Conservation (phyloP, 2,888 invertebrate species). For the Ophion ellenae region DNA sequence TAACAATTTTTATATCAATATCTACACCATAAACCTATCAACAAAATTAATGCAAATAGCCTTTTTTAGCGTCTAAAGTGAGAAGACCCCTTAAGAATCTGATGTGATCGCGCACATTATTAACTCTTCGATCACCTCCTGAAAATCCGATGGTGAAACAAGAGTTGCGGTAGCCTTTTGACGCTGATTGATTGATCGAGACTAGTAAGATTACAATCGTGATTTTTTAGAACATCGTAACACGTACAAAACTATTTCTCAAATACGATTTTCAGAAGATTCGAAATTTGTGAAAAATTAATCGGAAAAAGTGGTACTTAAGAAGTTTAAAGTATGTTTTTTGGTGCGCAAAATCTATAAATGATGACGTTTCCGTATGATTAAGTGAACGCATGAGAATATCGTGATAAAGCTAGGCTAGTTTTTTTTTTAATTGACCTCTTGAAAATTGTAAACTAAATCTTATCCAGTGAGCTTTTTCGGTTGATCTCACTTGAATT, state of each 20-base stretch:
- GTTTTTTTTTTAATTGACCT: constrained; percentile 10
- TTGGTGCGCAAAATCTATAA: neutral
- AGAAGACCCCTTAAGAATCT: neutral
- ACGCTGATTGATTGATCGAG: too few species aligned
- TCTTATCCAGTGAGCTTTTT: constrained; percentile 33
- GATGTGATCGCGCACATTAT: neutral
- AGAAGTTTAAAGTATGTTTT: neutral
- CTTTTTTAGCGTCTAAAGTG: too few species aligned
- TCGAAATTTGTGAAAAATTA: neutral
- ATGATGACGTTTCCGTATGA: neutral
- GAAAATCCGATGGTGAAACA: neutral
- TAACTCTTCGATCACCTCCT: neutral
- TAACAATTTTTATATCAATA: too few species aligned
- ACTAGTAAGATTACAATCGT: too few species aligned
- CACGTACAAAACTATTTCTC: neutral
- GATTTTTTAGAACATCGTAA: too few species aligned
- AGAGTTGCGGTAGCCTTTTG: too few species aligned
- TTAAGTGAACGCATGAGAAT: neutral
- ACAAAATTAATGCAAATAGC: too few species aligned
- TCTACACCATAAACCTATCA: too few species aligned
- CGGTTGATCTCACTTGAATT: constrained; percentile 36
- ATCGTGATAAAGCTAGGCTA: constrained; percentile 4
- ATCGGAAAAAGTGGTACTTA: neutral
- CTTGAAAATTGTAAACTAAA: constrained; percentile 15
- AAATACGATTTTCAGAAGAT: neutral